Conservation (phyloP, 2,888 invertebrate genomes). For the Ypsolopha sequella region DNA sequence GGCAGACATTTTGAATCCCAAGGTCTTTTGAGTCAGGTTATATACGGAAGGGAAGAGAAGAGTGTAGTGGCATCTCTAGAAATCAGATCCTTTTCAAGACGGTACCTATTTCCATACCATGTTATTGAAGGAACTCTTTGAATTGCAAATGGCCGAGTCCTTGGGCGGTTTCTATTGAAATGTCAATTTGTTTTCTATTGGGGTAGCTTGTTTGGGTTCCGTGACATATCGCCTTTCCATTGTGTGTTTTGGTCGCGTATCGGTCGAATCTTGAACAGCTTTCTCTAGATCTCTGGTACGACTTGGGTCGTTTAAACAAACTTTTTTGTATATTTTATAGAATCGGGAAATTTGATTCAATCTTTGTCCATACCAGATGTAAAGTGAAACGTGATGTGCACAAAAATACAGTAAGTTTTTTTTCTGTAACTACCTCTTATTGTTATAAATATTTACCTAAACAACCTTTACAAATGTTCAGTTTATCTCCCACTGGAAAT, state of each 20-base stretch:
- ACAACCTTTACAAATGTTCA: no score
- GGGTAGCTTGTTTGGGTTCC: constrained; percentile 40
- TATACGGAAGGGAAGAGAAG: no score
- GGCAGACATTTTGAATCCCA: no score
- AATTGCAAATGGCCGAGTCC: constrained; percentile 62
- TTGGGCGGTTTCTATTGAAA: constrained; percentile 56
- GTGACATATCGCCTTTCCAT: constrained; percentile 41
- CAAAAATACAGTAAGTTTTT: background rate
- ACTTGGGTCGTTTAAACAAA: constrained; percentile 1
- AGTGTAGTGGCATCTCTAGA: constrained; percentile 25
- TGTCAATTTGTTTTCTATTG: constrained; percentile 69
- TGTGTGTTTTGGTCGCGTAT: constrained; percentile 23
- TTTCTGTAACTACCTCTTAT: background rate
- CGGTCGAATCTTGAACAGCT: background rate
- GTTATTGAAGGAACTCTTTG: constrained; percentile 62
- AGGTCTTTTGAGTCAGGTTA: no score
- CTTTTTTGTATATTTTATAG: background rate
- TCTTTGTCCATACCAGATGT: constrained; percentile 8
- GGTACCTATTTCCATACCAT: constrained; percentile 55
- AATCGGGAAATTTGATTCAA: background rate
- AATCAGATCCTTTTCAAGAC: constrained; percentile 59
- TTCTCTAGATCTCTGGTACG: background rate
- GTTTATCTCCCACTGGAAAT: no score
- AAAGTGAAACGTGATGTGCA: no score
- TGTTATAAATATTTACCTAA: no score